A percentile compares a stretch with the other conserved stretches of the same genome.
Evolutionary conservation across 1,140 invertebrate genomes (phyloP).

Genomic region (Pogonomyrmex californicus): DNA sequence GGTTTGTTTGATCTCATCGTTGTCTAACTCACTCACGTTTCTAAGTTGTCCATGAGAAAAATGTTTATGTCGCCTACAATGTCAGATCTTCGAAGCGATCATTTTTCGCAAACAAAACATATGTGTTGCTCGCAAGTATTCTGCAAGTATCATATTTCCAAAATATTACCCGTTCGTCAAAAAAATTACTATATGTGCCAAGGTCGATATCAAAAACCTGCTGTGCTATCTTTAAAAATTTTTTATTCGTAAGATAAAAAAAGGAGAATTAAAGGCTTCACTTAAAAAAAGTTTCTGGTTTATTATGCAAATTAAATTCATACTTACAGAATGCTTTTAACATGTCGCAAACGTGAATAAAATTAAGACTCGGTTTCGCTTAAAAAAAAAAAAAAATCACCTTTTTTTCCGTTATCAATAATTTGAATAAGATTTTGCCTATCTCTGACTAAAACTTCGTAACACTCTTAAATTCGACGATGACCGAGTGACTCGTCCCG

Average conservation of each 20-base stretch:
- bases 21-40: conserved; percentile 29
- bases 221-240: neutral
- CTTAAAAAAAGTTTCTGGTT: neutral
- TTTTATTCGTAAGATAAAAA: neutral
- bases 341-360: neutral
- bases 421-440: neutral
- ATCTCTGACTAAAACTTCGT: neutral
- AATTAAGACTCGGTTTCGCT: neutral
- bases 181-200: neutral
- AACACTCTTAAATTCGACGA: neutral
- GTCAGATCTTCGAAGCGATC: conserved; percentile 10
- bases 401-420: neutral
- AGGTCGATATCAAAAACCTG: neutral
- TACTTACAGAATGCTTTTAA: neutral
- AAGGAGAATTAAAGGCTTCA: neutral
- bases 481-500: neutral
- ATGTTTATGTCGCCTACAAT: neutral
- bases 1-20: conserved; percentile 71
- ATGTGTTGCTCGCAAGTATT: too few species aligned
- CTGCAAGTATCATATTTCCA: neutral
- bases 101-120: neutral
- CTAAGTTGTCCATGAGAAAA: conserved; percentile 30
- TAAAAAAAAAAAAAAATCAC: neutral
- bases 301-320: conserved; percentile 9
- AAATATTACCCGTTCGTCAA: neutral